Conservation (phyloP, 2,113 vertebrate genomes). For the Pogona vitticeps region DNA sequence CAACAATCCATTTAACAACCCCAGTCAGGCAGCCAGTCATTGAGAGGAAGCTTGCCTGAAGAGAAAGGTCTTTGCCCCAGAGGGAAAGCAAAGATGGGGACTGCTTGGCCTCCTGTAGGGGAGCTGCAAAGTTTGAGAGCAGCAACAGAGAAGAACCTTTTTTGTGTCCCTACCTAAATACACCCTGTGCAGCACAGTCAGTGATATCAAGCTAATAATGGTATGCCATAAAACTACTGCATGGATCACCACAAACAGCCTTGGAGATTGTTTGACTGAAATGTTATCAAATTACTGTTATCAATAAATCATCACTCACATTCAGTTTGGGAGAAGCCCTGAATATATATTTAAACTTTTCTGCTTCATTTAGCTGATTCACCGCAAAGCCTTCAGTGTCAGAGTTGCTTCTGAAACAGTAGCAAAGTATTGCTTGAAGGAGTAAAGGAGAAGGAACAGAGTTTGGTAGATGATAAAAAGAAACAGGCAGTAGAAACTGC, state of each 20-base stretch:
- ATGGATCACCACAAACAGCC: background rate
- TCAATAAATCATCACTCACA: background rate
- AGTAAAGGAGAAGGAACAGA: background rate
- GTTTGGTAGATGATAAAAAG: background rate
- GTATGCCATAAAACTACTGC: background rate
- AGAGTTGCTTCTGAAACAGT: background rate
- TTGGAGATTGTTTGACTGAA: background rate
- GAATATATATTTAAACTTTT: background rate
- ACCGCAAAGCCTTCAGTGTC: background rate
- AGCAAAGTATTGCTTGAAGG: background rate
- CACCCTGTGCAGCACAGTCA: background rate
- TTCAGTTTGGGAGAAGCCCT: background rate
- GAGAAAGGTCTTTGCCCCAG: no score
- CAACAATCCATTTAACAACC: no score
- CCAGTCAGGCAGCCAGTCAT: no score
- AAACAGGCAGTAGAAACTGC: background rate
- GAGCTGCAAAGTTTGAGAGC: no score
- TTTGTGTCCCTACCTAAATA: no score
- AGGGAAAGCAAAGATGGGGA: no score
- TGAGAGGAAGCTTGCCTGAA: no score
- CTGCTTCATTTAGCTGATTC: background rate
- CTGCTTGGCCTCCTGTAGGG: no score
- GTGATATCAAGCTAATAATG: background rate
- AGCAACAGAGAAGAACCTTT: no score
- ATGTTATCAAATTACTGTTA: background rate